These are phyloP conservation scores for Lepidonotus clava DNA, from an alignment of 2,888 invertebrate species.

Conservation along the genomic window DNA sequence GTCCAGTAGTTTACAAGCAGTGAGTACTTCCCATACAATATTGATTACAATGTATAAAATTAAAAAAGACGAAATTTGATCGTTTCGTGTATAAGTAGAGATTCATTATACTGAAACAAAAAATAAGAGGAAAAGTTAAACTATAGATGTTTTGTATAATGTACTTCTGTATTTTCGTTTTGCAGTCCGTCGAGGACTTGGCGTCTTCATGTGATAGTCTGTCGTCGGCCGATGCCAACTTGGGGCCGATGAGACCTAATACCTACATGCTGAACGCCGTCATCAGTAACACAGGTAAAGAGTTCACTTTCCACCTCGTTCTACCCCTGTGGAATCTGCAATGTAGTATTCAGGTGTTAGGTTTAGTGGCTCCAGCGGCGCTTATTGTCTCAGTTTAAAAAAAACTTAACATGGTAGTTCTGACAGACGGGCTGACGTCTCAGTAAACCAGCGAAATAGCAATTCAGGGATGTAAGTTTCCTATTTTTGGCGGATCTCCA, in stretches of 20 bases:
- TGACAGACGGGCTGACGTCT: too few relatives aligned
- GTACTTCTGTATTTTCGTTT: slow-evolving; percentile 11
- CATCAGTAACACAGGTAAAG: slow-evolving; percentile 65
- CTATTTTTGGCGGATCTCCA: too few relatives aligned
- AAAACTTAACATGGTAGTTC: too few relatives aligned
- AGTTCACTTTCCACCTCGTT: too few relatives aligned
- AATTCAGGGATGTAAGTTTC: too few relatives aligned
- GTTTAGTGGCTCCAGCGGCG: too few relatives aligned
- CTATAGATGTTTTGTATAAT: too few relatives aligned
- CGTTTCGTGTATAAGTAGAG: neutral
- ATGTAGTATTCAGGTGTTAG: too few relatives aligned
- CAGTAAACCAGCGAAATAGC: too few relatives aligned
- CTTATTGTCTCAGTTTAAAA: too few relatives aligned
- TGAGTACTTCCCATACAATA: slow-evolving; percentile 8
- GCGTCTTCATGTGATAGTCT: slow-evolving; percentile 63
- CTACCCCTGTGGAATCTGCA: too few relatives aligned
- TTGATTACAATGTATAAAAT: neutral
- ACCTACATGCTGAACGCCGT: slow-evolving; percentile 62
- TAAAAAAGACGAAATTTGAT: neutral
- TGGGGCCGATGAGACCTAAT: slow-evolving; percentile 16
- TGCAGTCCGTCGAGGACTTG: slow-evolving; percentile 62
- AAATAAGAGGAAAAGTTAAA: too few relatives aligned
- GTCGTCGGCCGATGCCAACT: slow-evolving; percentile 60
- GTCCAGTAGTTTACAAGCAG: slow-evolving; percentile 59
- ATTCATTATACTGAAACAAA: neutral